A percentile compares a stretch with the other conserved stretches of the same genome.
Evolutionary conservation across 2,113 vertebrate species (phyloP).

Genomic region (Mesoclemmys tuberculata): DNA sequence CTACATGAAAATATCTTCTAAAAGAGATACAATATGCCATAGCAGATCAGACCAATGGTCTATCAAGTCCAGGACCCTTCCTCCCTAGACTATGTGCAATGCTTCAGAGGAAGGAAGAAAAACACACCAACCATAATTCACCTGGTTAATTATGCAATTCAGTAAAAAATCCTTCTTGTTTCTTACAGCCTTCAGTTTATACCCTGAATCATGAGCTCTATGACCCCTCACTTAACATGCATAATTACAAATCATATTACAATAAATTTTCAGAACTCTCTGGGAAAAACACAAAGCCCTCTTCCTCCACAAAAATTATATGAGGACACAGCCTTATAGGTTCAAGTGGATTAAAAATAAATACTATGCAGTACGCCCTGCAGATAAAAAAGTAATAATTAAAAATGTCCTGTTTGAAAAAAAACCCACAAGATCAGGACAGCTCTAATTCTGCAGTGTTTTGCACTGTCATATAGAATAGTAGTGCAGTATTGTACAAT

Average conservation of each 20-base stretch:
- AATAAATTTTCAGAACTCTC: background rate
- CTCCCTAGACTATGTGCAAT: background rate
- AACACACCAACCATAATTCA: background rate
- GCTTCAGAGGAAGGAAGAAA: slow-evolving; percentile 22
- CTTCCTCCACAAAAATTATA: background rate
- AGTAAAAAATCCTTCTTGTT: background rate
- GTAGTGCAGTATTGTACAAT: background rate
- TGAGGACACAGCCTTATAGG: background rate
- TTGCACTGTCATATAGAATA: background rate
- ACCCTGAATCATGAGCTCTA: background rate
- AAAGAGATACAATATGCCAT: background rate
- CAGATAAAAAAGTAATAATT: background rate
- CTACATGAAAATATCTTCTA: background rate
- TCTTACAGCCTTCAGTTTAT: slow-evolving; percentile 1
- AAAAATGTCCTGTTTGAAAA: background rate
- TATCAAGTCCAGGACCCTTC: background rate
- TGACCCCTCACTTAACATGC: accelerated
- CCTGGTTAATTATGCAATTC: background rate
- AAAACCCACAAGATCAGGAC: background rate
- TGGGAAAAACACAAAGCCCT: slow-evolving; percentile 5
- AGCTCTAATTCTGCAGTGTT: background rate
- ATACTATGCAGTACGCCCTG: background rate
- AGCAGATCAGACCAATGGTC: background rate
- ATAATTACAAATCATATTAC: background rate
- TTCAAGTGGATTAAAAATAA: background rate